Evolutionary conservation across 2,888 invertebrate genomes (phyloP), one percentile per base, ranked within the genome.

Genomic region (Enchytraeus crypticus): DNA sequence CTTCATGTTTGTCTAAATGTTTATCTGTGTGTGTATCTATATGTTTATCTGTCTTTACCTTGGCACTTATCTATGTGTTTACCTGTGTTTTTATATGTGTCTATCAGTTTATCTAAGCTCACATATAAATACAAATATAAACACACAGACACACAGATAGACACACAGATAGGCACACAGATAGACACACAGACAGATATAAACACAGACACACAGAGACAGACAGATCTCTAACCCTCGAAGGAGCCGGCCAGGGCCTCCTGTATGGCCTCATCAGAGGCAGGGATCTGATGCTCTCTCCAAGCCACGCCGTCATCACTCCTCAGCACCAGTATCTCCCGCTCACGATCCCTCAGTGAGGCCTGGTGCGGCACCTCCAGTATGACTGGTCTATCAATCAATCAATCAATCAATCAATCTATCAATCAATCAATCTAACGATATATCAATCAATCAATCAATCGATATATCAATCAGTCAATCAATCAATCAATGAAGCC

Each of bases 301-400:
- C 98, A 99, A 61, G 91, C 92, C 75, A 97, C 95, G 8, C 98
- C 98, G 78, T 98, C 96, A 80, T 99, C 97, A 5, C 95, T 96
- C 60, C 98, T 86, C 51, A 98, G 83, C 71, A 99, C 92, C 45
- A 96, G 92, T 61, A 99, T 96, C 84, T 99, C 98, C 27, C 98
- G 85, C 80, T 99, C 98, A 74, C 73, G 90, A 54, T 93, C 96
- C 18, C 98, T 87, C 55, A 99, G 84, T 0, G 98, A 95, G 0
- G 97, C 98, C 81, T 97, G 99, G 82, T 99, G 98, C 32, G 98
- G 98, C 59, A 97, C 92, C 83, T 97, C 96, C 71, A 96, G 86
- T 64, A 95, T 87, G 33, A 79, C 74, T 32, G 76, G 78, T 49
- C 77, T 78, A 72, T 46, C 43, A 8, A 51, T 11, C 23, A 26